These are phyloP conservation scores for Synodontis membranacea DNA, from an alignment of 2,113 vertebrate genomes.

Conservation along the genomic window DNA sequence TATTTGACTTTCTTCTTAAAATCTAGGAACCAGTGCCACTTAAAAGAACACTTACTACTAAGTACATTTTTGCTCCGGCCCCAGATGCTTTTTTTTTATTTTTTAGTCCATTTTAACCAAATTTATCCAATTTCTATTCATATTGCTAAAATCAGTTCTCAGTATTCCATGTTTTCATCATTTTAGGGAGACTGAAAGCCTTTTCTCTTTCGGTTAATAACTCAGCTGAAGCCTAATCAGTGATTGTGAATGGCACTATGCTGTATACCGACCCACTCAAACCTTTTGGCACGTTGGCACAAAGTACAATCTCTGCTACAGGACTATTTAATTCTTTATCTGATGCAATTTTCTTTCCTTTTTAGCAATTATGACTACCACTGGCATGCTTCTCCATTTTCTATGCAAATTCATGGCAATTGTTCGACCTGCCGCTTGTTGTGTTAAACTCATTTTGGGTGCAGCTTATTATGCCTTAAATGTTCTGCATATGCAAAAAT, in stretches of 20 bases:
- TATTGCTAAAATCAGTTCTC: not conserved
- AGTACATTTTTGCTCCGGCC: not conserved
- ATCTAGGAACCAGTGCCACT: not conserved
- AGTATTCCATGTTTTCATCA: not conserved
- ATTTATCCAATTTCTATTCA: not conserved
- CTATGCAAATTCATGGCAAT: not conserved
- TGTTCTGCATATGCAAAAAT: not conserved
- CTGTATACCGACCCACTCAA: not conserved
- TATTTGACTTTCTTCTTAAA: no score
- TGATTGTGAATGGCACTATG: not conserved
- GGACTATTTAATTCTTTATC: not conserved
- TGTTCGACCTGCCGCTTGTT: not conserved
- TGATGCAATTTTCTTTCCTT: conserved; percentile 3
- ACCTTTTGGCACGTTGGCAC: not conserved
- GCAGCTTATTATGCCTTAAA: not conserved
- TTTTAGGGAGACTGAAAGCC: not conserved
- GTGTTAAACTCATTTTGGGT: not conserved
- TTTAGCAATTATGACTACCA: not conserved
- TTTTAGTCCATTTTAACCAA: not conserved
- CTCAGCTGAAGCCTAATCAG: not conserved
- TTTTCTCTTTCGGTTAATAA: conserved; percentile 5
- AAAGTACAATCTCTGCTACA: not conserved
- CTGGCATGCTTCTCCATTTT: not conserved
- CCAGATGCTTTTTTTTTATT: not conserved
- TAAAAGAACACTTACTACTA: not conserved